Evolutionary conservation across 1,140 invertebrate genomes (phyloP), one percentile per base, ranked within the genome.

Genomic region (Dinoponera quadriceps): DNA sequence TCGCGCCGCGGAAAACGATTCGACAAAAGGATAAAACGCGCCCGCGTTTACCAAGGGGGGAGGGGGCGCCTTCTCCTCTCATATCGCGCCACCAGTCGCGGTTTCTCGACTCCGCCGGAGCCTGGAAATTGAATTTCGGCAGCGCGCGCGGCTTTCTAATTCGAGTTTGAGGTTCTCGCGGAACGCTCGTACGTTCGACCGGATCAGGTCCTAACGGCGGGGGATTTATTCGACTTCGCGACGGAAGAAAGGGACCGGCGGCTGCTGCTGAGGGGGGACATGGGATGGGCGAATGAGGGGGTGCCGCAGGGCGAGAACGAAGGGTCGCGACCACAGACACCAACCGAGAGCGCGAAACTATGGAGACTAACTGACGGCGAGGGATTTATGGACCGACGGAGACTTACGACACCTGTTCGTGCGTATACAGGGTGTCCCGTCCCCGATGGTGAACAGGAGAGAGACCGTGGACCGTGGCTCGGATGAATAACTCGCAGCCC

Each of bases 101-200:
- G 60, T 65, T 38, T 66, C 82, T 73, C 69, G 66, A 75, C 66
- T 69, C 55, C 29, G 51, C 38, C 25, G 55, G 69, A 84, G 71
- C 14, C 59, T 44, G 33, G 82, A 88, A 90, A 90, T 90, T 89
- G 63, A 88, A 90, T 90, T 88, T 89, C 88, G 80, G 48, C 68
- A 49, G 69, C 60, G 68, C 62, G 49, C 73, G 77, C 71, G 27
- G 49, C 72, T 77, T 82, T 88, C 88, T 89, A 89, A 90, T 90
- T 90, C 89, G 89, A 86, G 86, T 90, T 89, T 88, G 82, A 89
- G 86, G 83, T 83, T 88, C 55, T 62, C 74, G 77, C 78, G 38
- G 69, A 69, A 51, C 60, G 71, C 44, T n/a, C 62, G 74, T 68
- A 68, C 74, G 54, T 77, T 77, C 62, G 74, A 48, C 74, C 62